Conservation (phyloP, 2,797 vertebrate genomes). For the Diplodus puntazzo region DNA sequence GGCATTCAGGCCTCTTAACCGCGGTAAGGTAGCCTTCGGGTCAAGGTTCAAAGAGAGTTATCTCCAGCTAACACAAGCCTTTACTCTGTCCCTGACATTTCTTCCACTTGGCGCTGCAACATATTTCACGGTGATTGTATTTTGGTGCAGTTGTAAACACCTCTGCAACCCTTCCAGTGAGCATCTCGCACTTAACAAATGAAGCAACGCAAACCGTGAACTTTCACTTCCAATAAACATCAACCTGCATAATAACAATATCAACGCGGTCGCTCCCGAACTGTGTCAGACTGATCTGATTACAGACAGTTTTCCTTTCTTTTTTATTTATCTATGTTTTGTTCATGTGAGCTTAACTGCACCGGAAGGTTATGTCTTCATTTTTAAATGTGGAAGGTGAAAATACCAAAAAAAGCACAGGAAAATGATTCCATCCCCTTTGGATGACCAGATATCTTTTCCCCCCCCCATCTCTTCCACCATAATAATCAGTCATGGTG, state of each 20-base stretch:
- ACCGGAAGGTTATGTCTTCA: background rate
- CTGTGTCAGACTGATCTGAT: conserved; percentile 14
- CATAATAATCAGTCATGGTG: conserved; percentile 56
- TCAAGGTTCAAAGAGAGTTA: conserved; percentile 66
- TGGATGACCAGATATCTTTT: conserved; percentile 1
- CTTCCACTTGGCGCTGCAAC: conserved; percentile 31
- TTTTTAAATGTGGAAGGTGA: conserved; percentile 26
- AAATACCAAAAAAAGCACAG: conserved; percentile 21
- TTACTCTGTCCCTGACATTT: conserved; percentile 67
- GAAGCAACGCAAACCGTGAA: conserved; percentile 32
- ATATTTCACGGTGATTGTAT: conserved; percentile 41
- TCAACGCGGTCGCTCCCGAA: conserved; percentile 28
- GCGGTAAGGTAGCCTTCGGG: conserved; percentile 41
- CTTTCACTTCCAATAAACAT: conserved; percentile 49
- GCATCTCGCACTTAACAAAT: conserved; percentile 24
- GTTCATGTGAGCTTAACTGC: background rate
- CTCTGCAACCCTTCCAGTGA: conserved; percentile 15
- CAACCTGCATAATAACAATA: conserved; percentile 45
- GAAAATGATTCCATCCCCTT: conserved; percentile 9
- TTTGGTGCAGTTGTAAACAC: conserved; percentile 44
- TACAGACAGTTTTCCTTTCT: background rate
- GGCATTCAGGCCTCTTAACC: conserved; percentile 39
- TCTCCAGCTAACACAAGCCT: conserved; percentile 54
- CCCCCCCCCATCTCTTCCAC: background rate
- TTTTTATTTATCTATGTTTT: background rate